Evolutionary conservation across 2,888 invertebrate species (phyloP), one percentile per base, ranked within the genome.

Genomic region (Ischnura elegans): DNA sequence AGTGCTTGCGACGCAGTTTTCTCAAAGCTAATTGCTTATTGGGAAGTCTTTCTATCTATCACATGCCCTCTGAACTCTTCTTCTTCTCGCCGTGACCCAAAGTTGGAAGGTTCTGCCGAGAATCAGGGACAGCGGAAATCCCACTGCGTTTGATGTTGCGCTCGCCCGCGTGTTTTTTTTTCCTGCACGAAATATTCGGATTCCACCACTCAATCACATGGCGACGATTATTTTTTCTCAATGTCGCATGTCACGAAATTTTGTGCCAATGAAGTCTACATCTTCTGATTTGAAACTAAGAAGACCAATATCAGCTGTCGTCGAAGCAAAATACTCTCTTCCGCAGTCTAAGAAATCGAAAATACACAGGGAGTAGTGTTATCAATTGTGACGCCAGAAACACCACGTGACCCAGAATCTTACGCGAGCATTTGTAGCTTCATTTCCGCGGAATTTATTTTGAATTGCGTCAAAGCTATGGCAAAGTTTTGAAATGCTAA

Each of bases 21-120:
- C 29, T 76, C 76, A 76, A 36, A 76, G 76, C 76, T 76, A 76
- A 76, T 76, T 76, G 76, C 76, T 76, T 66, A 66, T 66, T 66
- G 66, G 29, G 66, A 13, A 25, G n/a, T 3, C 10, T 13, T 76
- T 36, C 10, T 16, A 76, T 76, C 76, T 76, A 76, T 76, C 76
- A 36, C 76, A 36, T 76, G 76, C 29, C 76, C 76, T 76, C 36
- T 76, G 76, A 76, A 36, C 76, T n/a, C 76, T 10, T 36, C 76
- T 36, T 76, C 76, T 36, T 36, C 36, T 76, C 36, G 29, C 76
- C 76, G 36, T 76, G 76, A 76, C 76, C 76, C 36, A 4, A 36
- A 76, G 76, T 76, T 36, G 76, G 36, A 76, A 76, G 25, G 8
- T 76, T 76, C 36, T 36, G 36, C 61, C 21, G 13, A 36, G 76